Percentiles rank a stretch among this genome's conserved stretches.
Evolutionary conservation across 2,113 vertebrate species (phyloP).

Genomic region (Periophthalmodon schlosseri): DNA sequence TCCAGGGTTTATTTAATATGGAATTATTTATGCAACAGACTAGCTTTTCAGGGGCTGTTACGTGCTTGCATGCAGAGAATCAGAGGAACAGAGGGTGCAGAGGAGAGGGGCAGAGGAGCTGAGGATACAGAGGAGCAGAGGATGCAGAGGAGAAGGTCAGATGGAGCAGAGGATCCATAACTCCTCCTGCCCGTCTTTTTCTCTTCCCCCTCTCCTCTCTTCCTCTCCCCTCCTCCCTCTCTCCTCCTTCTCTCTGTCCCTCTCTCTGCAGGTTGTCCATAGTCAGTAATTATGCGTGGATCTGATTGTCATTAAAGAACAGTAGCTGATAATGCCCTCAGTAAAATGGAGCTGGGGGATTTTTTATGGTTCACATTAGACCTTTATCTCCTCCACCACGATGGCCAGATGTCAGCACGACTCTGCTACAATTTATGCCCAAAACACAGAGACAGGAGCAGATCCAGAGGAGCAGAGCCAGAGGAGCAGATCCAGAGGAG

Average conservation of each 20-base stretch:
- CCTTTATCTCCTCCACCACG: constrained; percentile 17
- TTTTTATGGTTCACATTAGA: constrained; percentile 14
- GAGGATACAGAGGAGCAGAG: too few relatives aligned
- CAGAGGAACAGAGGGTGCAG: too few relatives aligned
- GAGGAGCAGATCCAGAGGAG: neutral
- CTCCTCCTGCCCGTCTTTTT: too few relatives aligned
- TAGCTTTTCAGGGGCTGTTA: too few relatives aligned
- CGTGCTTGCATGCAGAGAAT: too few relatives aligned
- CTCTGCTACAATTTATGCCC: neutral
- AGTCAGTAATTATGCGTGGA: constrained; percentile 90
- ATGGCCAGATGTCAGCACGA: constrained; percentile 5
- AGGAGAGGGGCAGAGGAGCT: too few relatives aligned
- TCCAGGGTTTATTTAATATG: too few relatives aligned
- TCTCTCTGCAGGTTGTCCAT: constrained; percentile 70
- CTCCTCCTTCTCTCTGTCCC: neutral
- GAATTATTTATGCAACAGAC: too few relatives aligned
- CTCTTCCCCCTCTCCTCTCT: too few relatives aligned
- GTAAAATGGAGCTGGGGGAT: constrained; percentile 21
- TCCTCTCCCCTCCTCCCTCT: constrained; percentile 26
- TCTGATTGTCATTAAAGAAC: constrained; percentile 96
- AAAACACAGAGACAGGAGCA: neutral
- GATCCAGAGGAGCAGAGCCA: neutral
- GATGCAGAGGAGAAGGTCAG: too few relatives aligned
- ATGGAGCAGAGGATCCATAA: too few relatives aligned
- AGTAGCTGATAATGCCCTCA: constrained; percentile 53